phyloP scores from a whole-genome alignment of 2,113 vertebrate species.

The Barbus barbus region DNA sequence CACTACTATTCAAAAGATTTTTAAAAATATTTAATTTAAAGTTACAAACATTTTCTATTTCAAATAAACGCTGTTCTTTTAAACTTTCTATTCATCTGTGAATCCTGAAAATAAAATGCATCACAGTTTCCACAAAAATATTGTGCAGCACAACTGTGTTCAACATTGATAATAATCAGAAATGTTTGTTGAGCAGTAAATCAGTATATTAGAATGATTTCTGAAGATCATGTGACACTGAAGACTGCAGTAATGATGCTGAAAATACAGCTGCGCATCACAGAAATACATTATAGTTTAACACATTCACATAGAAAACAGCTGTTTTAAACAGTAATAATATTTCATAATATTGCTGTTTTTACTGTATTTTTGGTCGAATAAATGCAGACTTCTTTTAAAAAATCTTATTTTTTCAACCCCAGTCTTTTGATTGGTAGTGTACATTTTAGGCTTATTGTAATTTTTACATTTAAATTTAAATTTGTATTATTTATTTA shows the following conservation, averaged over 20 bases:
- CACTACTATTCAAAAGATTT: neutral
- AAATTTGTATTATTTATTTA: neutral
- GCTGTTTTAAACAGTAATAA: neutral
- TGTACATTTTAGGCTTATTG: too few relatives aligned
- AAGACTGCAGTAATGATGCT: neutral
- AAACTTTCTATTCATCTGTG: neutral
- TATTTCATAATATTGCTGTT: neutral
- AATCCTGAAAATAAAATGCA: neutral
- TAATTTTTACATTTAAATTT: too few relatives aligned
- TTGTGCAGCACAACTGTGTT: too few relatives aligned
- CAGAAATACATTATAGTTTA: too few relatives aligned
- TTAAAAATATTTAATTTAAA: neutral
- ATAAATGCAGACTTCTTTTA: neutral
- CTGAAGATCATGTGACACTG: neutral
- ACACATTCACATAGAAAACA: too few relatives aligned
- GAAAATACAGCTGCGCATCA: too few relatives aligned
- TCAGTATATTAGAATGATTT: too few relatives aligned
- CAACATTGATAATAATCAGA: too few relatives aligned
- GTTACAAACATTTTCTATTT: neutral
- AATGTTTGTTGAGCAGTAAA: too few relatives aligned
- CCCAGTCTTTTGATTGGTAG: too few relatives aligned
- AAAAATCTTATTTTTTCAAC: too few relatives aligned
- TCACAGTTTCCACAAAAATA: too few relatives aligned
- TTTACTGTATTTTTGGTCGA: neutral
- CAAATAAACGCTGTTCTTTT: neutral